Base-by-base conservation (phyloP, 2,797 vertebrate species). In the Sebastes nivosus region DNA sequence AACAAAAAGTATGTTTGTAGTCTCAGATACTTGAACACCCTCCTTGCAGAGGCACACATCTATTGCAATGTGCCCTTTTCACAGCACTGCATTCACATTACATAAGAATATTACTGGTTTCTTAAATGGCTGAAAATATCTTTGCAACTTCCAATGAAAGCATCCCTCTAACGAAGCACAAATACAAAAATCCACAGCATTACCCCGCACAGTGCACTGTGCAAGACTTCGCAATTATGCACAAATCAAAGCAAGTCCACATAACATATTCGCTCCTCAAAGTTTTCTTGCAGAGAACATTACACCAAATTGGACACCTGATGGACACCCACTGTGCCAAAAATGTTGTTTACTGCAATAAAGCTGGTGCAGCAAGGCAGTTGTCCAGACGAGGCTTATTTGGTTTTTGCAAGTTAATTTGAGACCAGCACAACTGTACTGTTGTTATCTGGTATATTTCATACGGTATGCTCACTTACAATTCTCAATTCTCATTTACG, bases 281-380 rank as follows among this genome's bases (percentile, higher is more conserved):
- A 25, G 55, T 75, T 77, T 76, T 69, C 55, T 57, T 52, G 38
- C 38, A 38, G 70, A 11, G 24, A 75, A 82, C n/a, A 1, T 83
- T 79, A 78, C 32, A 73, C 63, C 38, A 84, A 85, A 84, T 77
- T 78, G 70, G 80, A 72, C 68, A 80, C 73, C 79, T 75, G 84
- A 75, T 72, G 81, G 79, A 83, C 46, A 36, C 76, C 50, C 7
- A 30, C 80, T 50, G 73, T 59, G 77, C 30, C 71, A 66, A 76
- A n/a, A 75, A 73, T 81, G 77, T 29, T 81, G 79, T 86, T 81
- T 82, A 76, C 66, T 34, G 71, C 22, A 59, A 42, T 65, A 66
- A 59, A 75, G 59, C 27, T 20, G 18, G 38, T 34, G 64, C 18
- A 68, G 24, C 7, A 1, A 72, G 24, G 24, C 67, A 60, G 25